Conservation (phyloP, 2,113 vertebrate species). For the Malaclemys terrapin region DNA sequence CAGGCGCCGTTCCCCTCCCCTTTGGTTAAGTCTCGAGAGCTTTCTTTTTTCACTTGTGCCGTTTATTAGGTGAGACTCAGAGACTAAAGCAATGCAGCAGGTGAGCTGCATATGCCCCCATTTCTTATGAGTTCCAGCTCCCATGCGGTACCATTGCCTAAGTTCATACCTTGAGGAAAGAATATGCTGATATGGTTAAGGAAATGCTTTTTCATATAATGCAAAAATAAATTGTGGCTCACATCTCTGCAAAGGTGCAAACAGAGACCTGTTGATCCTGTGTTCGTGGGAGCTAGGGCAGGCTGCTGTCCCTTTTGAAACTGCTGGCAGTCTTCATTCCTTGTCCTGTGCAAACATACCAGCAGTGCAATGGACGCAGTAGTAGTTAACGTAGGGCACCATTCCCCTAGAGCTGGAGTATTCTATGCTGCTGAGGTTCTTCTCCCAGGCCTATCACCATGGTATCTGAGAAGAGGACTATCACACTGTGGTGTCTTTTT, state of each 20-base stretch:
- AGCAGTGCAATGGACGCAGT: background rate
- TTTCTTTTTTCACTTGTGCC: background rate
- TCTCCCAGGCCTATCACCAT: background rate
- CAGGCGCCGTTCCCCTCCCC: background rate
- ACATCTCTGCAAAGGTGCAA: background rate
- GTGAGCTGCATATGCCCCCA: background rate
- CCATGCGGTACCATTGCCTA: accelerated
- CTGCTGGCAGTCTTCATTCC: background rate
- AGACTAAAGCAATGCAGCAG: background rate
- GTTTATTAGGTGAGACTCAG: background rate
- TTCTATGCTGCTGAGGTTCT: background rate
- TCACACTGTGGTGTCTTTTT: no score
- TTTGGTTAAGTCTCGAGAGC: background rate
- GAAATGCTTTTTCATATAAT: accelerated
- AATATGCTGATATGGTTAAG: background rate
- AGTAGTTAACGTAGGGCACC: background rate
- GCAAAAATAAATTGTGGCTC: background rate
- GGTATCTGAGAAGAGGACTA: background rate
- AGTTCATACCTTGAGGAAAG: background rate
- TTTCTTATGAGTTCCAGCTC: background rate
- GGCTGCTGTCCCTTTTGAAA: background rate
- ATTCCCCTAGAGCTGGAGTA: background rate
- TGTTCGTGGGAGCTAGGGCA: background rate
- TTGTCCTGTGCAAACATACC: background rate
- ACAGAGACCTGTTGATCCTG: conserved; percentile 6